phyloP scores from a whole-genome alignment of 2,888 invertebrate genomes.

The Tetranychus truncatus region DNA sequence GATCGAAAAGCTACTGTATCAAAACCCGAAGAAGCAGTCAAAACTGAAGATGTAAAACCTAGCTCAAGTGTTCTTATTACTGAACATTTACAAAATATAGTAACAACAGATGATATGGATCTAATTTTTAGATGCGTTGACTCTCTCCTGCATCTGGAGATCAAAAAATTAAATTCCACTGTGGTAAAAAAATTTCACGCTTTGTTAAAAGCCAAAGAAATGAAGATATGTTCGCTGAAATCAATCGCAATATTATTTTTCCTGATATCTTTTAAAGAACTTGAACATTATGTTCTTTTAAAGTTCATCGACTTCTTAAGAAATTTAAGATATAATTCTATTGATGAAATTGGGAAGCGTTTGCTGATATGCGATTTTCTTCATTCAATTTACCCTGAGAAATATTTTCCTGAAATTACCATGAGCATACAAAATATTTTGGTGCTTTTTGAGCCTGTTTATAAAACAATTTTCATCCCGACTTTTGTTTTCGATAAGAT shows the following conservation, averaged over 20 bases:
- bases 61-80: not conserved
- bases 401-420: slow-evolving; percentile 18
- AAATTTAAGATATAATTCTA: slow-evolving; percentile 12
- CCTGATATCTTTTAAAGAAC: slow-evolving; percentile 13
- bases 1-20: slow-evolving; percentile 2
- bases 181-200: not conserved
- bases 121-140: not conserved
- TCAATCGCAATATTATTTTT: slow-evolving; percentile 11
- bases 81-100: not conserved
- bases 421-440: slow-evolving; percentile 13
- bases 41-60: not conserved
- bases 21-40: not conserved
- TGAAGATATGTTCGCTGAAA: not conserved
- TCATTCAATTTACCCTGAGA: not conserved
- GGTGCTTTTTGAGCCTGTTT: slow-evolving; percentile 2
- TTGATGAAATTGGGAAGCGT: slow-evolving; percentile 12
- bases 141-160: not conserved
- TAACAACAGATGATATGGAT: not conserved
- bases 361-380: slow-evolving; percentile 9
- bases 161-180: slow-evolving; percentile 6
- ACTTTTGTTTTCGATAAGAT: not conserved
- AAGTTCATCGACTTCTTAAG: slow-evolving; percentile 13
- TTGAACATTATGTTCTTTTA: slow-evolving; percentile 13
- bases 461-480: not conserved
- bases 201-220: not conserved